A percentile compares a stretch with the other conserved stretches of the same genome.
phyloP scores from a whole-genome alignment of 2,888 invertebrate species.

The Lapara coniferarum region DNA sequence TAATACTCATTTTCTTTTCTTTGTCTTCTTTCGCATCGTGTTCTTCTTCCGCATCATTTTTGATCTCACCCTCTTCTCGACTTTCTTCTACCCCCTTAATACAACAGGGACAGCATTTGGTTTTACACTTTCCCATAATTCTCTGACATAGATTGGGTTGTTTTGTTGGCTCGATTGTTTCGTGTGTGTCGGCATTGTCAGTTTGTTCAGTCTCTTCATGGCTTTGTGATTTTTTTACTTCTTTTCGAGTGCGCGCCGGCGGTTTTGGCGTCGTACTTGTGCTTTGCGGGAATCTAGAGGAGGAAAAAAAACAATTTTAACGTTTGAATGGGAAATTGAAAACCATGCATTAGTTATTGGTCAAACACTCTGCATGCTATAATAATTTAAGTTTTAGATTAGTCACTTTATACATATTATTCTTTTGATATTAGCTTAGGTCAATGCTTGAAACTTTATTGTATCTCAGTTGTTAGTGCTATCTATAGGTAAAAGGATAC shows the following conservation, averaged over 20 bases:
- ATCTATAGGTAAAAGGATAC: too few species aligned
- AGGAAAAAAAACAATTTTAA: background rate
- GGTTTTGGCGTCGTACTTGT: slow-evolving; percentile 77
- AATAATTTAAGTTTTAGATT: too few species aligned
- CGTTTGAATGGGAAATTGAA: background rate
- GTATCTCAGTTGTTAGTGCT: too few species aligned
- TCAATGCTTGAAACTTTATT: too few species aligned
- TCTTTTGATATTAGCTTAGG: too few species aligned
- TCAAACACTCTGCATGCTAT: too few species aligned
- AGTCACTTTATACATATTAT: too few species aligned
- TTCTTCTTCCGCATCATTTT: slow-evolving; percentile 37
- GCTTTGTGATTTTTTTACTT: slow-evolving; percentile 50
- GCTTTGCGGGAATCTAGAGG: slow-evolving; percentile 73
- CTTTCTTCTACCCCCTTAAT: slow-evolving; percentile 56
- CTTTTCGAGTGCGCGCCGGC: slow-evolving; percentile 64
- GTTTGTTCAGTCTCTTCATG: slow-evolving; percentile 38
- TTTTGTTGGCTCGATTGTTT: slow-evolving; percentile 46
- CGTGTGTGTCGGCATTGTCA: slow-evolving; percentile 30
- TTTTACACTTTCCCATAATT: slow-evolving; percentile 70
- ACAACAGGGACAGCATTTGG: slow-evolving; percentile 79
- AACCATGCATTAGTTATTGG: background rate
- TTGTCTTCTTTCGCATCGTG: slow-evolving; percentile 35
- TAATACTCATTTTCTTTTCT: slow-evolving; percentile 51
- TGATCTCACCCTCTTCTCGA: slow-evolving; percentile 38
- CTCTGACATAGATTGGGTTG: slow-evolving; percentile 68